Conservation (phyloP, 2,113 vertebrate genomes). For the Phrynocephalus versicolor region DNA sequence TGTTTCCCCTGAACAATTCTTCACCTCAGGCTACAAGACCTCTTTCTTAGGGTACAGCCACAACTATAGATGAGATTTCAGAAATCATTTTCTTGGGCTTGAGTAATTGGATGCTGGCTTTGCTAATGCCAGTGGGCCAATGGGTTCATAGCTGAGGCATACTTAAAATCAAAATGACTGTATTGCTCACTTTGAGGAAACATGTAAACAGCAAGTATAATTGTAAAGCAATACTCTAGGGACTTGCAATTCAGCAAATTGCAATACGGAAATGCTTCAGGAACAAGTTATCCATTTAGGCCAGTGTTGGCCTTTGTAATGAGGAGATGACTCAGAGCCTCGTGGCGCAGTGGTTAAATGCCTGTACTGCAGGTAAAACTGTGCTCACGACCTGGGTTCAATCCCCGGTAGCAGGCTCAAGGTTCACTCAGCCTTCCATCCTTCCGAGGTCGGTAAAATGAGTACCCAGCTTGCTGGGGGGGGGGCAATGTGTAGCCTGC, state of each 20-base stretch:
- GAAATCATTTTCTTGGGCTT: slow-evolving; percentile 48
- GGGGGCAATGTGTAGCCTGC: too few species aligned
- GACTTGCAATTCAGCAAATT: slow-evolving; percentile 52
- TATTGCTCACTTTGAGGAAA: slow-evolving; percentile 62
- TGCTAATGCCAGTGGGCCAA: slow-evolving; percentile 64
- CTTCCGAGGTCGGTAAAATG: too few species aligned
- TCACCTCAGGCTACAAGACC: not conserved
- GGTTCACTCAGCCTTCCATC: too few species aligned
- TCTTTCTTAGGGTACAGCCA: not conserved
- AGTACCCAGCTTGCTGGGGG: too few species aligned
- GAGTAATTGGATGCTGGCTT: slow-evolving; percentile 52
- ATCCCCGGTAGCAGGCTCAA: too few species aligned
- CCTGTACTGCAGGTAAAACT: too few species aligned
- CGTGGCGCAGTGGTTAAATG: too few species aligned
- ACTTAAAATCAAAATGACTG: slow-evolving; percentile 63
- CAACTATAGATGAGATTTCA: not conserved
- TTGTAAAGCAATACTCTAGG: slow-evolving; percentile 50
- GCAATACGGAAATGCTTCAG: slow-evolving; percentile 19
- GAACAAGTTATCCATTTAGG: not conserved
- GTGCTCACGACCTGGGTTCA: too few species aligned
- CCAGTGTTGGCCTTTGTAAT: not conserved
- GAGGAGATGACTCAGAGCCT: too few species aligned
- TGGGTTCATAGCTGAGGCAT: slow-evolving; percentile 65
- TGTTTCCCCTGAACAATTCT: not conserved
- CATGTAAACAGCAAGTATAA: slow-evolving; percentile 57